A percentile compares a stretch with the other conserved stretches of the same genome.
Conservation (phyloP, 2,888 invertebrate genomes). For the Agapostemon virescens region DNA sequence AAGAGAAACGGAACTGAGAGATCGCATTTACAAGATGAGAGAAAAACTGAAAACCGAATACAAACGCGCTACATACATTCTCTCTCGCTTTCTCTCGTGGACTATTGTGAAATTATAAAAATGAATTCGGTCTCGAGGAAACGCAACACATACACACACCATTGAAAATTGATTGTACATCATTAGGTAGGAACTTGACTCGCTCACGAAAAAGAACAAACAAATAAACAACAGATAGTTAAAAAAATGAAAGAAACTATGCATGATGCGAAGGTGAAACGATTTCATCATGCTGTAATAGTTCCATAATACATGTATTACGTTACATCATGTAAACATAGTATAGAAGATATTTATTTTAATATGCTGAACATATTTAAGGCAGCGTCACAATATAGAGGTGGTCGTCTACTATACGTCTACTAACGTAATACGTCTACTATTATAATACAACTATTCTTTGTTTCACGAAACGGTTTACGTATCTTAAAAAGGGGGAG, state of each 20-base stretch:
- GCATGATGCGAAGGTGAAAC: slow-evolving; percentile 25
- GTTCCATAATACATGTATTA: slow-evolving; percentile 72
- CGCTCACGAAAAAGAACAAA: slow-evolving; percentile 42
- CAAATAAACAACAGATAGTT: slow-evolving; percentile 47
- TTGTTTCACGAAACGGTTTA: slow-evolving; percentile 46
- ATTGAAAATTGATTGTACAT: slow-evolving; percentile 51
- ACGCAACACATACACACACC: slow-evolving; percentile 40
- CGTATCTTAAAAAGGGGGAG: slow-evolving; percentile 36
- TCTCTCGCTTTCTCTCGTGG: slow-evolving; percentile 38
- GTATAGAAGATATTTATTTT: slow-evolving; percentile 79
- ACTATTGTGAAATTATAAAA: slow-evolving; percentile 46
- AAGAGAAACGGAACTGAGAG: neutral
- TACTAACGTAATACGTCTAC: no score
- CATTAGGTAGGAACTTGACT: slow-evolving; percentile 61
- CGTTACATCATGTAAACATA: slow-evolving; percentile 73
- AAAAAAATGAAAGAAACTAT: slow-evolving; percentile 37
- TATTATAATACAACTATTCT: slow-evolving; percentile 49
- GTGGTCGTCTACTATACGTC: no score
- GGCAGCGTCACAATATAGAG: slow-evolving; percentile 72
- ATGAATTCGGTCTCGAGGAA: slow-evolving; percentile 32
- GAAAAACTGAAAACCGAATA: neutral
- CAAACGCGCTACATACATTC: slow-evolving; percentile 12
- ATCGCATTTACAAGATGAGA: slow-evolving; percentile 38
- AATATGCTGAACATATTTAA: slow-evolving; percentile 73
- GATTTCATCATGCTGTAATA: slow-evolving; percentile 56